Evolutionary conservation across 1,140 invertebrate genomes (phyloP), one percentile per base, ranked within the genome.

Genomic region (Andricus grossulariae): DNA sequence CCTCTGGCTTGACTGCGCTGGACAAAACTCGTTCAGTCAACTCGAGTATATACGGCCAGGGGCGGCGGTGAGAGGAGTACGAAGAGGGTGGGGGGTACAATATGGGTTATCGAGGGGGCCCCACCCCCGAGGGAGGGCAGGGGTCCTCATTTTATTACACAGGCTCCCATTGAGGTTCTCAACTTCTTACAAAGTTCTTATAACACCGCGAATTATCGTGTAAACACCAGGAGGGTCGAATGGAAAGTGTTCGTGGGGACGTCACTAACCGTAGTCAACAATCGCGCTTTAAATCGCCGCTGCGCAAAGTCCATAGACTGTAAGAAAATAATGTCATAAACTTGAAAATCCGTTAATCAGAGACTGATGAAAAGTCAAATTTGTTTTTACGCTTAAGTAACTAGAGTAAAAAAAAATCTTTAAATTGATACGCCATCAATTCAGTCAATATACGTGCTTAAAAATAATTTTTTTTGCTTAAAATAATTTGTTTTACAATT

Each of bases 121-220:
- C 88, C 89, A 86, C 89, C 85, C 89, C 86, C 85, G 84, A 85
- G 87, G 86, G 87, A 90, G 85, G 85, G 79, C 90, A 91, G 90
- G 88, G 90, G 90, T 88, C 87, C 90, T 91, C 90, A 91, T 91
- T 91, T 91, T 91, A 91, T 91, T 91, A 90, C 90, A 88, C 87
- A 81, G 82, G 80, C 84, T 74, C 83, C 81, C 80, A 80, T 77
- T 50, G 80, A 72, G 90, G 89, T 88, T 88, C 90, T 91, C 90
- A 91, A 91, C 90, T 86, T 85, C 50, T 49, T 51, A 73, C 74
- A 51, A 39, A 11, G 70, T 45, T 57, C 50, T 54, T 73, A 73
- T 55, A 52, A 73, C 55, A 73, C 75, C 79, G 82, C 50, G 75
- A 77, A 81, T 80, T 80, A 81, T 76, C 80, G 78, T 81, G 82